Evolutionary conservation across 1,140 invertebrate species (phyloP), one percentile per base, ranked within the genome.

Genomic region (Anastrepha obliqua): DNA sequence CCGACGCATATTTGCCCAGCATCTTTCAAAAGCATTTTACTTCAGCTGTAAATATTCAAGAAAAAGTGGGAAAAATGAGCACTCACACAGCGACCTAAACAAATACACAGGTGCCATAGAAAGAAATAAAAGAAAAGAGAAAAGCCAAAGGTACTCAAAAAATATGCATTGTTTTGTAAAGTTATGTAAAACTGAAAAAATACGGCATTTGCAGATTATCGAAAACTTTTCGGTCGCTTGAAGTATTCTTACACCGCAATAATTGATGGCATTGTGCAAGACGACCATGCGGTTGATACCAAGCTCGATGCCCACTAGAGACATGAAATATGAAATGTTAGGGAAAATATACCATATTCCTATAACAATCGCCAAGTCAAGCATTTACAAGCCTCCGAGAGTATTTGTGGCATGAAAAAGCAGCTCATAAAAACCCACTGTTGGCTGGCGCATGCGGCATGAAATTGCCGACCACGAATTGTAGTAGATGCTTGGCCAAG

Each of bases 201-300:
- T 74, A 39, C 6, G 67, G 39, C 42, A 74, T 74, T 74, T 74
- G 39, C 42, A 74, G 67, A 74, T 74, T 74, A 44, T 74, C 17
- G 67, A n/a, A 47, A 74, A 74, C 67, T 47, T 47, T 74, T 4
- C 42, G 11, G 13, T 67, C 65, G 20, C 65, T 67, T 67, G 39
- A 29, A 29, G 29, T 29, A 29, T 29, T 29, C 29, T 29, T 29
- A 29, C 29, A 29, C 29, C 29, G 29, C 1, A 29, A 29, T 29
- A 29, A 29, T 29, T 29, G 29, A 29, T 29, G 29, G 29, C 29
- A 29, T 29, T 29, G 29, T 29, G 29, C 29, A 29, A 29, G 29
- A 29, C 29, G 29, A 1, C 29, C 29, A 29, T 29, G 29, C 29
- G 29, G 29, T 29, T 29, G 29, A 29, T 29, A 1, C 29, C 1